Evolutionary conservation across 2,888 invertebrate species (phyloP), one percentile per base, ranked within the genome.

Genomic region (Falcaria lacertinaria): DNA sequence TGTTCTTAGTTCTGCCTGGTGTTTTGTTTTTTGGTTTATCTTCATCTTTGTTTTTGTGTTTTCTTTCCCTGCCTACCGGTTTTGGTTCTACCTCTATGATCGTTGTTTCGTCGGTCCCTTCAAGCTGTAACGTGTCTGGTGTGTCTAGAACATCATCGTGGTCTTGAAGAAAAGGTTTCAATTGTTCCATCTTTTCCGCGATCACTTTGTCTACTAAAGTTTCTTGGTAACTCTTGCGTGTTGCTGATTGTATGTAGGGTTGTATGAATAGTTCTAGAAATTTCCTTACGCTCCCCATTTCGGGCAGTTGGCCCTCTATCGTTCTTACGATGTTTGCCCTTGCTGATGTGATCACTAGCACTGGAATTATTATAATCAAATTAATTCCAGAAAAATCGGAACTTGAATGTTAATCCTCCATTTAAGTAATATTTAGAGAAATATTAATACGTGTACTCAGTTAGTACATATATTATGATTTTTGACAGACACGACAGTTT

Each of bases 51-150:
- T 48, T 0, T 15, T 11, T 19, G n/a, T 33, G 28, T 28, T 28
- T 28, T 3, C 11, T 28, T 11, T 28, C 8, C 11, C 28, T 11
- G 11, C 11, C 7, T 22, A 22, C 11, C 6, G 13, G 16, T 41
- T 54, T 58, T 0, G 73, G 69, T 42, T 60, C 4, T 13, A 76
- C 68, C 57, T 82, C 80, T 52, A 83, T 54, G 11, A 80, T 74
- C 4, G 72, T 74, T 0, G 80, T 79, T 38, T 82, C 75, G 1
- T 69, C 69, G 7, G 58, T 57, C 0, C 63, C 65, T 42, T 66
- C 56, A 22, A 70, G 39, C 1, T 58, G 57, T 22, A 65, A 8
- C 19, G 62, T 64, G 7, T 66, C 48, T 4, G 57, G 49, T 2
- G 36, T 38, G n/a, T 60, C 52, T 2, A 42, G 34, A 28, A 49